Base-by-base conservation (phyloP, 2,113 vertebrate species). In the Gopherus evgoodei region DNA sequence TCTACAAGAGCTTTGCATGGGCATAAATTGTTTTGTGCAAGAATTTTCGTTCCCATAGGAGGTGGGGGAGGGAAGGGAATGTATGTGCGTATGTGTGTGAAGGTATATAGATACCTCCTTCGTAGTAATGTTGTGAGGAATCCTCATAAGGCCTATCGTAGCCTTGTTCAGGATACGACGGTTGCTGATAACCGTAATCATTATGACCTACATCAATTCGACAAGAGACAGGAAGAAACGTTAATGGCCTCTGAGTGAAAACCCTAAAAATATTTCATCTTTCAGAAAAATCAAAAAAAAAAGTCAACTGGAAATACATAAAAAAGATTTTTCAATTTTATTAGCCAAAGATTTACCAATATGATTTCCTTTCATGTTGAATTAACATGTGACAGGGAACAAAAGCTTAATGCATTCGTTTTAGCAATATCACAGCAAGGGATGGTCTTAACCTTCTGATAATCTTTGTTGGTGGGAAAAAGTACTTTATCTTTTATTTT, bases 111-210 rank as follows among this genome's bases (percentile, higher is more conserved):
- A 99, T 99, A 99, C 98, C 98, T 99, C 98, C 98, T 98, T 99
- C 98, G 98, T 98, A 99, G 98, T 98, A 99, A 98, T 99, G 98
- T 98, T 98, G 98, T 97, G 98, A 99, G 99, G 98, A 98, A 98
- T 99, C 98, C 99, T 99, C 98, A 98, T 98, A 98, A 99, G 99
- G 98, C 98, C 98, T 99, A 98, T 99, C 98, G 98, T 98, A 99
- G 98, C 98, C 98, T 98, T 99, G 98, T 98, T 99, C 99, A 99
- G 98, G 98, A 98, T 98, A 99, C 98, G 98, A 98, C 98, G 98
- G 98, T 98, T 99, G 98, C 98, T 99, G 99, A 98, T 99, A 99
- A 99, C 98, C 98, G 98, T 99, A 99, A 98, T 98, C 98, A 99
- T 98, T 99, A 98, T 98, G 98, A 98, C 98, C 98, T 99, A 99